Base-by-base conservation (phyloP, 2,888 invertebrate genomes). In the Amitus sp. region DNA sequence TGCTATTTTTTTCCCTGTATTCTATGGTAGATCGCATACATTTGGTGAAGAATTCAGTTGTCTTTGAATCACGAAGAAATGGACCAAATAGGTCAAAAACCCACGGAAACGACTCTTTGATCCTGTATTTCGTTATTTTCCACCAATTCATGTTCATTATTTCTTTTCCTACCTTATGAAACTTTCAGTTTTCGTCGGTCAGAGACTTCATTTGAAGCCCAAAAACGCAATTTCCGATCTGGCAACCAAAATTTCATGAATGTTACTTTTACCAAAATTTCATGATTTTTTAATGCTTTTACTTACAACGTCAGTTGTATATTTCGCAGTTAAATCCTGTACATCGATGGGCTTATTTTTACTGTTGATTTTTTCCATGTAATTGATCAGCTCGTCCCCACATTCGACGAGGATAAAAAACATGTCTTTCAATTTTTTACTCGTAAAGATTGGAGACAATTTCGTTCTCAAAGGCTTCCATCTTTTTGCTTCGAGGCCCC, bases 401-500 rank as follows among this genome's bases (percentile, higher is more conserved):
- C 85, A 84, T 13, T 83, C 78, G 7, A 75, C 68, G 4, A 87
- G 82, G 2, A 85, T 75, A 0, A 84, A 81, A 60, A 84, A 85
- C 68, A 86, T 83, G 0, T 83, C 75, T 65, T 86, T 87, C 17
- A 84, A 84, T 61, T 86, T 84, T 30, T 82, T 82, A 13, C 78
- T 73, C 1, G 86, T 85, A 13, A 87, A 82, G 1, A 83, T 83
- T 0, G 86, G 81, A 1, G 85, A 83, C 10, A 87, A 64, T 64
- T 84, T 84, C 1, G 77, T 75, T 2, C 87, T 77, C 1, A 83
- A 73, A 1, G 76, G 73, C 54, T 84, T 84, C 87, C 87, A 86
- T 62, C 80, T 73, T 10, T 82, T 75, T 1, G 85, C 84, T 7
- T 77, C 81, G 10, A 86, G 59, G 0, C 76, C 60, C 59, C 87